A percentile compares a stretch with the other conserved stretches of the same genome.
Conservation (phyloP, 2,888 invertebrate species). For the Drosophila pseudotakahashii region DNA sequence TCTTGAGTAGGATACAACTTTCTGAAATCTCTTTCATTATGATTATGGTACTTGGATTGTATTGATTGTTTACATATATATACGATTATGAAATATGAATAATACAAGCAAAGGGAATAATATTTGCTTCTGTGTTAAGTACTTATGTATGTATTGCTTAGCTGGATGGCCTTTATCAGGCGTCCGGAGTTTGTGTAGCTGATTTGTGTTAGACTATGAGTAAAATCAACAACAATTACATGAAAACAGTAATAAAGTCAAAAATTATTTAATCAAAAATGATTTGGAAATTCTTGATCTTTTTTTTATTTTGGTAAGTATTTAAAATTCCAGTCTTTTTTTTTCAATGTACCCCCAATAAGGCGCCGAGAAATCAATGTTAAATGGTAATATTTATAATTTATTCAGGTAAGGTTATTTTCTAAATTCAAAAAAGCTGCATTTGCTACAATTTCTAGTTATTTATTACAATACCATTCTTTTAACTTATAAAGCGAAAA, state of each 20-base stretch:
- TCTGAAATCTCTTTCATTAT: slow-evolving; percentile 33
- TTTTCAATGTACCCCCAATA: neutral
- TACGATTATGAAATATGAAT: slow-evolving; percentile 24
- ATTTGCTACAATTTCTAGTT: neutral
- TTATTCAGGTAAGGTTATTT: slow-evolving; percentile 3
- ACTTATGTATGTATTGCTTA: slow-evolving; percentile 56
- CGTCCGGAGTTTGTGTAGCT: slow-evolving; percentile 64
- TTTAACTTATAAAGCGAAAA: slow-evolving; percentile 16
- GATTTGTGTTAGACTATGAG: slow-evolving; percentile 68
- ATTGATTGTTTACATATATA: slow-evolving; percentile 39
- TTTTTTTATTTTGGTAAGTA: neutral
- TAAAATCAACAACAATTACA: slow-evolving; percentile 46
- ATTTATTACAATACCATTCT: slow-evolving; percentile 10
- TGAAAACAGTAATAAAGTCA: slow-evolving; percentile 47
- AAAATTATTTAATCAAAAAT: slow-evolving; percentile 36
- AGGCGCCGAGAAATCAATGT: neutral
- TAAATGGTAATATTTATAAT: neutral
- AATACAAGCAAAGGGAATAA: slow-evolving; percentile 13
- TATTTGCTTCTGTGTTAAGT: slow-evolving; percentile 46
- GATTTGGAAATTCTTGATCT: neutral
- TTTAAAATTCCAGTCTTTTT: neutral
- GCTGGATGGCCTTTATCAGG: slow-evolving; percentile 41
- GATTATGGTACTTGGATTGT: slow-evolving; percentile 38
- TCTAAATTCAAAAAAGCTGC: neutral
- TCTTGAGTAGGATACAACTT: slow-evolving; percentile 28